Evolutionary conservation across 92 coral and sea anemone species (phyloP).

Genomic region (Scolanthus callimorphus): DNA sequence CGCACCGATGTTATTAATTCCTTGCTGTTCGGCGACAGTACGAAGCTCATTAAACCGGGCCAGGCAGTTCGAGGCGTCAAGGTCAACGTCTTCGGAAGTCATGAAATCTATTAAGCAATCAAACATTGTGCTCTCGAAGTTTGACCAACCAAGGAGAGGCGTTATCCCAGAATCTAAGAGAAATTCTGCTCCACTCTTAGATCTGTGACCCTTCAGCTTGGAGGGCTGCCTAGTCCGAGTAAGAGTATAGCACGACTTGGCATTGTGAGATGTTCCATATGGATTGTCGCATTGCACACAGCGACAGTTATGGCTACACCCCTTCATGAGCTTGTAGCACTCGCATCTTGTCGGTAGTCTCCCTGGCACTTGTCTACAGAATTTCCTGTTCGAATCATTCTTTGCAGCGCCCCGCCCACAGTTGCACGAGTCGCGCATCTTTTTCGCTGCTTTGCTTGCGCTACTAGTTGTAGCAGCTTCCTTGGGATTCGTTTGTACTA

Average conservation of each 20-base stretch:
- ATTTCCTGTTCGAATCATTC: conserved; percentile 26
- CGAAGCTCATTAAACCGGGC: conserved; percentile 23
- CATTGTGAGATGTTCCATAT: conserved; percentile 30
- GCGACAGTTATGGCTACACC: conserved; percentile 36
- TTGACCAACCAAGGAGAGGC: conserved; percentile 35
- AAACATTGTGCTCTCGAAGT: conserved; percentile 30
- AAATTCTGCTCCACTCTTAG: conserved; percentile 18
- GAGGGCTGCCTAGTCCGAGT: conserved; percentile 28
- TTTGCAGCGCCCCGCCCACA: conserved; percentile 48
- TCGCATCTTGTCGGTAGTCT: conserved; percentile 35
- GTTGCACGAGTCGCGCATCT: conserved; percentile 1
- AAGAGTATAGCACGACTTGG: conserved; percentile 22
- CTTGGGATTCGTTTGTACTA: background rate
- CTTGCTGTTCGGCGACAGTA: conserved; percentile 13
- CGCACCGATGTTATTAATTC: conserved; percentile 13
- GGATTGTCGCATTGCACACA: conserved; percentile 30
- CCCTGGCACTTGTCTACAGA: conserved; percentile 38
- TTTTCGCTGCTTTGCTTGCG: conserved; percentile 1
- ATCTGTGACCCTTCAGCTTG: conserved; percentile 23
- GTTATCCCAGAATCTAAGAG: conserved; percentile 10
- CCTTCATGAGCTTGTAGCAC: conserved; percentile 32
- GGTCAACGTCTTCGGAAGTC: conserved; percentile 15
- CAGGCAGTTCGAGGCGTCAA: conserved; percentile 17
- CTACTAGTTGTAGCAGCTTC: background rate
- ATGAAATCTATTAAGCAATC: conserved; percentile 32